phyloP scores from a whole-genome alignment of 2,888 invertebrate genomes.

The Sarcophaga caerulescens region DNA sequence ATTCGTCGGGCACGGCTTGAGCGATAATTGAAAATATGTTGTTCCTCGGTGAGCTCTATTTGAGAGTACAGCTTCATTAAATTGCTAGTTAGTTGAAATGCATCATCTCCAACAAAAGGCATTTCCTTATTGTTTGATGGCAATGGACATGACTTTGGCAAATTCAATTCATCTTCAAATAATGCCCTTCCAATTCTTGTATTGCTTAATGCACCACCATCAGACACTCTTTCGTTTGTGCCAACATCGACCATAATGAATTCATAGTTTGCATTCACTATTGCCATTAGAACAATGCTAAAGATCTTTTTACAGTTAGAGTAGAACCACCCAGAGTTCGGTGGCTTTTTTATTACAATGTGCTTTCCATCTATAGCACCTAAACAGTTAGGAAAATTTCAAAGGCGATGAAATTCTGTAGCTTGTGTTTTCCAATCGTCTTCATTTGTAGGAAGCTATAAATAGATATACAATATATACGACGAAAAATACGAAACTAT shows the following conservation, averaged over 20 bases:
- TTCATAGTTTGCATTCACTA: conserved; percentile 54
- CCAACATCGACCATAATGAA: conserved; percentile 53
- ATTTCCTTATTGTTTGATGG: too few species aligned
- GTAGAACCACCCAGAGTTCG: conserved; percentile 33
- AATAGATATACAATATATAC: too few species aligned
- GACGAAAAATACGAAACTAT: too few species aligned
- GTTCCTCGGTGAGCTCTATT: neutral
- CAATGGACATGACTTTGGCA: too few species aligned
- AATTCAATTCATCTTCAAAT: too few species aligned
- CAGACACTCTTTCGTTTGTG: conserved; percentile 43
- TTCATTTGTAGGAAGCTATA: neutral
- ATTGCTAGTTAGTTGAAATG: conserved; percentile 41
- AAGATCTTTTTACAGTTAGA: conserved; percentile 59
- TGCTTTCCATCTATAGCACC: too few species aligned
- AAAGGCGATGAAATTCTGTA: too few species aligned
- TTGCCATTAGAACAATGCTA: conserved; percentile 49
- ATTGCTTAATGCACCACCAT: conserved; percentile 36
- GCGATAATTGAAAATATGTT: conserved; percentile 63
- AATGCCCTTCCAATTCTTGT: too few species aligned
- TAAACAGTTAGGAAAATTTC: too few species aligned
- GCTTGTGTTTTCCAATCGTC: too few species aligned
- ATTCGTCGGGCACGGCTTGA: conserved; percentile 55
- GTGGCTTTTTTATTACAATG: conserved; percentile 36
- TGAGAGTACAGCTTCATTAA: conserved; percentile 49
- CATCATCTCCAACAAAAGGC: conserved; percentile 27